These are phyloP conservation scores for Dascyllus trimaculatus DNA, from an alignment of 2,113 vertebrate species.

Conservation along the genomic window DNA sequence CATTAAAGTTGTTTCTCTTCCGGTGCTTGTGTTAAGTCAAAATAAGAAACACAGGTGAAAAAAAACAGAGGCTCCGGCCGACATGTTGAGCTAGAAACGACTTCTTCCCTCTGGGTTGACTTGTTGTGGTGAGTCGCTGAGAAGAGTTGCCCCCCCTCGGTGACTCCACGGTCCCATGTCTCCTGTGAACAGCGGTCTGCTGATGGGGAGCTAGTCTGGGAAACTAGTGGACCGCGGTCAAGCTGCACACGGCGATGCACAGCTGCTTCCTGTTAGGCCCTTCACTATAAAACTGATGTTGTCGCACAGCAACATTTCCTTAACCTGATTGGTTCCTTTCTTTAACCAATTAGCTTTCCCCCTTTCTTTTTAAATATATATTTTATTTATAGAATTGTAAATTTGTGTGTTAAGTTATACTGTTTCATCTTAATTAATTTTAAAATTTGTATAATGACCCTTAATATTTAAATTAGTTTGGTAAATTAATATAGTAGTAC, in stretches of 20 bases:
- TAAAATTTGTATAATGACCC: no score
- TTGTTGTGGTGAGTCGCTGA: constrained; percentile 46
- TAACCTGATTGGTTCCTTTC: no score
- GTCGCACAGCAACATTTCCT: no score
- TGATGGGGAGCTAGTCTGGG: constrained; percentile 58
- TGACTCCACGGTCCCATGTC: constrained; percentile 84
- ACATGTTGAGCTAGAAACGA: not conserved
- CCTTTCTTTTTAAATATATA: no score
- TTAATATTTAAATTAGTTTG: no score
- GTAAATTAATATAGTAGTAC: no score
- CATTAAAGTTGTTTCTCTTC: constrained; percentile 75
- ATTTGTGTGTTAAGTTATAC: no score
- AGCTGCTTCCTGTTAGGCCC: constrained; percentile 31
- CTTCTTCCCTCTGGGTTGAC: constrained; percentile 20
- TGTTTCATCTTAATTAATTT: no score
- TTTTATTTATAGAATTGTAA: no score
- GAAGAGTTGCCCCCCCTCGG: constrained; percentile 69
- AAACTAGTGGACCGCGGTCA: constrained; percentile 17
- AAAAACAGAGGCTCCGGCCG: not conserved
- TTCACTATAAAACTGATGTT: constrained; percentile 61
- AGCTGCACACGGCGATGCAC: accelerated
- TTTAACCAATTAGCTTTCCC: no score
- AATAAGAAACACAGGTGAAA: not conserved
- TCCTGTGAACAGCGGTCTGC: constrained; percentile 81
- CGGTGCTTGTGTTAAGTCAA: constrained; percentile 13